These are phyloP conservation scores for Trisateles emortualis DNA, from an alignment of 2,888 invertebrate species.

Conservation along the genomic window DNA sequence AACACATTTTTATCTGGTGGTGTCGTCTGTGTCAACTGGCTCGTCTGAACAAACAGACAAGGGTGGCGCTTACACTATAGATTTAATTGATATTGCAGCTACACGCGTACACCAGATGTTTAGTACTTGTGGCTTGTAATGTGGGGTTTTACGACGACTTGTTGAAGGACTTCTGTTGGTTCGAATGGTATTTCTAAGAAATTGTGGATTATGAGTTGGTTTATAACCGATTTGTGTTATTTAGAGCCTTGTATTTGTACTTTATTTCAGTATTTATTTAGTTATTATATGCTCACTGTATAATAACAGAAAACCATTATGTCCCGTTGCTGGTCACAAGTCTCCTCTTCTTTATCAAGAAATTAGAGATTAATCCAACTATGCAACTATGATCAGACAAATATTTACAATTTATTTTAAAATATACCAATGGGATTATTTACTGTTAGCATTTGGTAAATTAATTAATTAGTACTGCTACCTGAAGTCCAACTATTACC, in stretches of 20 bases:
- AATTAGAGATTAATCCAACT: too few species aligned
- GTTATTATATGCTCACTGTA: too few species aligned
- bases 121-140: slow-evolving; percentile 45
- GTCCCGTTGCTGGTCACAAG: too few species aligned
- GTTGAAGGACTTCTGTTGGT: background rate
- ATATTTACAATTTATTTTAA: too few species aligned
- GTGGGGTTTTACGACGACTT: background rate
- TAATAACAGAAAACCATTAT: too few species aligned
- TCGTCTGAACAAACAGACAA: slow-evolving; percentile 74
- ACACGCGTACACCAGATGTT: slow-evolving; percentile 59
- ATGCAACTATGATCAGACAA: too few species aligned
- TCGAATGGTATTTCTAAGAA: background rate
- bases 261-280: background rate
- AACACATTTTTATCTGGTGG: slow-evolving; percentile 81
- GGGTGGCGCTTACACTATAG: slow-evolving; percentile 71
- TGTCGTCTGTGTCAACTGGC: slow-evolving; percentile 71
- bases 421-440: too few species aligned
- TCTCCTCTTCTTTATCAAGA: too few species aligned
- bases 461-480: too few species aligned
- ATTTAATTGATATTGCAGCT: slow-evolving; percentile 76
- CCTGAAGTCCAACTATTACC: too few species aligned
- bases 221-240: background rate
- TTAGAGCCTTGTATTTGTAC: background rate
- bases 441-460: too few species aligned
- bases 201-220: background rate